Base-by-base conservation (phyloP, 2,113 vertebrate genomes). In the Oncorhynchus tshawytscha region DNA sequence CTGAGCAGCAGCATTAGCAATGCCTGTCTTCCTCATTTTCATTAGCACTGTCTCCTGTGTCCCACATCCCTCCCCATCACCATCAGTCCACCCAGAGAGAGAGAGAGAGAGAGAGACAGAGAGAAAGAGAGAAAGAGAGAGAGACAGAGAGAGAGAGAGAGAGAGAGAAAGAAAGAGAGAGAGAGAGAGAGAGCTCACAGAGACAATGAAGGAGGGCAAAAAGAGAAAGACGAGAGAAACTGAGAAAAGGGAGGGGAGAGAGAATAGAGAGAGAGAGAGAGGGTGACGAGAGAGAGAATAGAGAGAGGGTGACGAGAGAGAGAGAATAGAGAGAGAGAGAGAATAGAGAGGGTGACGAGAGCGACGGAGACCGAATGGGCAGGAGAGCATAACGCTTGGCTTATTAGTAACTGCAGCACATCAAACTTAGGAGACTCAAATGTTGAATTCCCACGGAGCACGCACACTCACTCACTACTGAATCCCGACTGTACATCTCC, bases 371-470 rank as follows among this genome's bases (percentile, higher is more conserved):
- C n/a, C 25, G 20, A 75, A 20, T 3, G n/a, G 62, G 77, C 16
- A 49, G 76, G 48, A 74, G 78, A 78, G 73, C 4, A 54, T 16
- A 16, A 70, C 24, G 27, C n/a, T 72, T 25, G 1, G 45, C 85
- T 87, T 85, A 82, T 88, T 91, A 88, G 77, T 18, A 31, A 73
- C 27, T 68, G 11, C 59, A 6, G 51, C 25, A 51, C 59, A 80
- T 85, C 76, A 74, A 75, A 74, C 75, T 71, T 71, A 39, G 71
- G 60, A 65, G 70, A 73, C 70, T 48, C 70, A 69, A 48, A 69
- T 16, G 69, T 54, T 76, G 66, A 69, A 87, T 81, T 54, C 81
- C 71, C 72, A 80, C 13, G 48, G 78, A 81, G 71, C 3, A 59
- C 67, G 5, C 69, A 16, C 15, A 18, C 15, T 16, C 49, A 18